phyloP scores from a whole-genome alignment of 2,888 invertebrate species.

The Oegoconia quadripuncta region DNA sequence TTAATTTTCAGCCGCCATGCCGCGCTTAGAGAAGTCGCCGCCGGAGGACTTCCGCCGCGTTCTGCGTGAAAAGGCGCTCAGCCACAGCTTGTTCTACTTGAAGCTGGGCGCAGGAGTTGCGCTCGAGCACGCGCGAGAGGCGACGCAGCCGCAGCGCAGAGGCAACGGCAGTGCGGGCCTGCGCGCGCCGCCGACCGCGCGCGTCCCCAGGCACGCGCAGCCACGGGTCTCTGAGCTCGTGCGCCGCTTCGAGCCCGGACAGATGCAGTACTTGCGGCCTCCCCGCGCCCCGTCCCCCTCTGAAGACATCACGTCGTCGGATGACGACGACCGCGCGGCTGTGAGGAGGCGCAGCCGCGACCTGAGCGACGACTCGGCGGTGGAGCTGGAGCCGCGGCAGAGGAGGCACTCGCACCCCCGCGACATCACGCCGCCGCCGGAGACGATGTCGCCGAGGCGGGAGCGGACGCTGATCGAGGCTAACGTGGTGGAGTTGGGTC shows the following conservation, averaged over 20 bases:
- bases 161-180: constrained; percentile 19
- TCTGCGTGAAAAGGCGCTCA: constrained; percentile 70
- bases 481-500: constrained; percentile 78
- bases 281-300: constrained; percentile 61
- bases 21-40: constrained; percentile 57
- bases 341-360: constrained; percentile 68
- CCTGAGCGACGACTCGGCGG: constrained; percentile 76
- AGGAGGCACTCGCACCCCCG: constrained; percentile 65
- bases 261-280: constrained; percentile 71
- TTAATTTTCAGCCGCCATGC: constrained; percentile 46
- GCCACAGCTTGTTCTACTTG: constrained; percentile 72
- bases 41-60: constrained; percentile 71
- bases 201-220: constrained; percentile 56
- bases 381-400: constrained; percentile 71
- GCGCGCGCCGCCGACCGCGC: constrained; percentile 39
- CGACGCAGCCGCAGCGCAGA: constrained; percentile 32
- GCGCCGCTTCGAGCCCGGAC: constrained; percentile 64
- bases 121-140: constrained; percentile 37
- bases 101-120: constrained; percentile 61
- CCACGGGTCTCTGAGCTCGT: constrained; percentile 67
- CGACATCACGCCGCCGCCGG: constrained; percentile 61
- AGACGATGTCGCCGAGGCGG: constrained; percentile 59
- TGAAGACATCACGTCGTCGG: constrained; percentile 69
- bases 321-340: constrained; percentile 70
- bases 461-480: constrained; percentile 71